phyloP scores from a whole-genome alignment of 2,113 vertebrate genomes.

The Chamaea fasciata region DNA sequence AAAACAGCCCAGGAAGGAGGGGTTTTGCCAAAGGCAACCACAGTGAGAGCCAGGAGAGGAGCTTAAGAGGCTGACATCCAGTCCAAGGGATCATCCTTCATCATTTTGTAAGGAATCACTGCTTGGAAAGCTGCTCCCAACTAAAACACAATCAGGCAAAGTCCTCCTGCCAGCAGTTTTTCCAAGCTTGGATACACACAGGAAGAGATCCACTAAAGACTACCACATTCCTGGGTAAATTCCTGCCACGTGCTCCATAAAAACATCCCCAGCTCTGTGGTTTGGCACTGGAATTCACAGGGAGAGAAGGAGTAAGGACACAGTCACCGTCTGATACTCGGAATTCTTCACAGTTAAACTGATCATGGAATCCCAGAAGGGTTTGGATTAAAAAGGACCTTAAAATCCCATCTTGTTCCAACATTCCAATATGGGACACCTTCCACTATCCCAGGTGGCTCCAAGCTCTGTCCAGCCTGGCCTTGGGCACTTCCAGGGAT shows the following conservation, averaged over 20 bases:
- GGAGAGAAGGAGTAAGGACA: background rate
- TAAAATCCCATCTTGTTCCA: background rate
- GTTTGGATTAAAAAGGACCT: background rate
- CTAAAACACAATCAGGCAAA: background rate
- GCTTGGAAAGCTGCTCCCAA: background rate
- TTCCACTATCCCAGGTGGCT: rapidly evolving
- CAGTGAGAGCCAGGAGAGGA: background rate
- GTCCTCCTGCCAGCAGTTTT: background rate
- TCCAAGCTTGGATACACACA: background rate
- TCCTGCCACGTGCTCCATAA: rapidly evolving
- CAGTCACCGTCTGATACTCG: rapidly evolving
- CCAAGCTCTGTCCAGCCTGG: rapidly evolving
- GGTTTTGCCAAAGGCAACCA: background rate
- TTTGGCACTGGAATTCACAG: background rate
- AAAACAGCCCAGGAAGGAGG: background rate
- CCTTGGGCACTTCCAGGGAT: background rate
- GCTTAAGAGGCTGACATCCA: background rate
- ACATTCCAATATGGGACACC: background rate
- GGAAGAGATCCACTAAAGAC: background rate
- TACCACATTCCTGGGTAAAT: background rate
- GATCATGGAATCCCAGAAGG: background rate
- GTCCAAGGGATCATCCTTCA: background rate
- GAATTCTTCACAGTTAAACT: background rate
- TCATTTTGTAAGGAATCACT: background rate
- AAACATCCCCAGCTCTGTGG: background rate